Base-by-base conservation (phyloP, 2,888 invertebrate species). In the Spodoptera littoralis region DNA sequence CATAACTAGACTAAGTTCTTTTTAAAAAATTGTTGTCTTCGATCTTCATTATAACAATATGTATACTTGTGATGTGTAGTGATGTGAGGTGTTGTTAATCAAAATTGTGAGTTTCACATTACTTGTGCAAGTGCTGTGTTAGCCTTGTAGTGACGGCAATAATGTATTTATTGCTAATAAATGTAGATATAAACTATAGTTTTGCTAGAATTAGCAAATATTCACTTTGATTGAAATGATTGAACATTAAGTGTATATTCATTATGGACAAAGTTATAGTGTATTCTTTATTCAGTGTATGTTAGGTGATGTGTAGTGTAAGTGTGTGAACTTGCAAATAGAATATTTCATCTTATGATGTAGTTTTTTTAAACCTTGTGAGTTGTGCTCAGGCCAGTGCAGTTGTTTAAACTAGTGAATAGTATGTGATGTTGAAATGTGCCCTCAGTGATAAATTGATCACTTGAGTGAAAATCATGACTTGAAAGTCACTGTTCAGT, bases 301-400 rank as follows among this genome's bases (percentile, higher is more conserved):
- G 76, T 77, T 91, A 92, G 91, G 92, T 92, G 91, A 91, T 89
- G 95, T 94, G 94, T 94, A 91, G 93, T 95, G 95, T 90, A 88
- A 86, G 89, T 94, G 92, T 90, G 94, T 93, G 92, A 85, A 88
- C 83, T 85, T 88, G 82, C 82, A 90, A 93, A 94, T 94, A 94
- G 93, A 95, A 86, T 88, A 90, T 93, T 89, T 87, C 87, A 88
- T 89, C 88, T 84, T 72, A 88, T 81, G 86, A 88, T 92, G 92
- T 94, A 86, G 92, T 94, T 94, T 94, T 93, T 92, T 92, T 93
- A 87, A 77, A 91, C 93, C 93, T 91, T 90, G 93, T 93, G 92
- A 84, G 80, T 82, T 84, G 90, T 92, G 89, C 60, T 71, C 78
- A 74, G 70, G 65, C 73, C 73, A 85, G 89, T 90, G 90, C 75